Conservation (phyloP, 2,113 vertebrate species). For the human (Homo sapiens) region GRCh38 chr14:99702501-99703000, state of each 20-base stretch:
- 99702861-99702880: background rate
- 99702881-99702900: rapidly evolving
- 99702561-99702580: background rate
- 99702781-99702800: background rate
- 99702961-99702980: background rate
- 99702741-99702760: background rate
- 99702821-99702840: no score
- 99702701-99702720: background rate
- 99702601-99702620: background rate
- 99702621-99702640: background rate
- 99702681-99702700: background rate
- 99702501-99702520: background rate
- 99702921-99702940: rapidly evolving
- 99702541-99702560: background rate
- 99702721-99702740: background rate
- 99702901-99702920: background rate
- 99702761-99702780: no score
- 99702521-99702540: background rate
- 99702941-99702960: background rate
- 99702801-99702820: background rate
- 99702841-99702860: background rate
- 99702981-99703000: background rate
- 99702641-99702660: background rate
- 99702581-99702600: background rate
- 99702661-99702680: background rate